These are phyloP conservation scores for Platalea minor DNA, from an alignment of 2,797 vertebrate genomes.

Conservation along the genomic window DNA sequence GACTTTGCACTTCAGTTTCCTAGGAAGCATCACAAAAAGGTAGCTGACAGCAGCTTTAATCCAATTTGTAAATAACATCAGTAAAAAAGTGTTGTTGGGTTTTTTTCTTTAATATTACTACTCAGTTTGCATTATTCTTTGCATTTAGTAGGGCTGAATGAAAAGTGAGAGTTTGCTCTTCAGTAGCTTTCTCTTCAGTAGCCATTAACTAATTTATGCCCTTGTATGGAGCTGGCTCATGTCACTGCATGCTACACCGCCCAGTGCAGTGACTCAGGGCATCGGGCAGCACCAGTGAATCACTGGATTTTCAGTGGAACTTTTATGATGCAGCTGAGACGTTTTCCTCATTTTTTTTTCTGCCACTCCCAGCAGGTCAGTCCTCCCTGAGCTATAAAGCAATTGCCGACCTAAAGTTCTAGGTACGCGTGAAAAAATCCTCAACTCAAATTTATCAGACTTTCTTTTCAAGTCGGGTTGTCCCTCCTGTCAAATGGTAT, in stretches of 20 bases:
- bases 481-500: background rate
- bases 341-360: background rate
- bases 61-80: background rate
- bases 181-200: background rate
- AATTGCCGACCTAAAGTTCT: background rate
- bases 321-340: background rate
- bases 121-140: background rate
- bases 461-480: background rate
- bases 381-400: background rate
- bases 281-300: slow-evolving; percentile 11
- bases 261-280: background rate
- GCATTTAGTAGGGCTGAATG: background rate
- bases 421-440: background rate
- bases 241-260: background rate
- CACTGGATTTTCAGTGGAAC: background rate
- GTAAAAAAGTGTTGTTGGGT: background rate
- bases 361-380: background rate
- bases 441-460: background rate
- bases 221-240: background rate
- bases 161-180: background rate
- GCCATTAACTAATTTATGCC: background rate
- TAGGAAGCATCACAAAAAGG: background rate
- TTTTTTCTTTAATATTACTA: background rate
- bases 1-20: background rate
- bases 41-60: background rate